phyloP scores from a whole-genome alignment of 1,140 invertebrate genomes.

The Microvelia longipes region DNA sequence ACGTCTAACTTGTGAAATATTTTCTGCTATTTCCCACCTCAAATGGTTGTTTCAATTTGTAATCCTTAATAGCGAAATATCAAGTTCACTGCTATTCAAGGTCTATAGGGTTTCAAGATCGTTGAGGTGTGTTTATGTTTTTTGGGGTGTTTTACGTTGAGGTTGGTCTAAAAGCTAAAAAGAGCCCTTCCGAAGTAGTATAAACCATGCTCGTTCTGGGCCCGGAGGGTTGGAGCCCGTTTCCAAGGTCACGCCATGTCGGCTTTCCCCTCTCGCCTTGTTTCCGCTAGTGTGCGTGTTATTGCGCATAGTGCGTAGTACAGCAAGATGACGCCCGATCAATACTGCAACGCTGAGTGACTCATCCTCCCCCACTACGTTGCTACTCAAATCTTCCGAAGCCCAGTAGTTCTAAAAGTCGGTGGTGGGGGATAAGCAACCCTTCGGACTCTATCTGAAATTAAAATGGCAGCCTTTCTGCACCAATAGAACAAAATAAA shows the following conservation, averaged over 20 bases:
- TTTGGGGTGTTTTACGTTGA: neutral
- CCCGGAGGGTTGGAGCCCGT: neutral
- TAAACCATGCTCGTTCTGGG: neutral
- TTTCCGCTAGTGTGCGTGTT: neutral
- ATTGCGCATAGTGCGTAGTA: neutral
- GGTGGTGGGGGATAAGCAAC: neutral
- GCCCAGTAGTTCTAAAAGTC: neutral
- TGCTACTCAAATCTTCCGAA: neutral
- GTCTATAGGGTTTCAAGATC: no score
- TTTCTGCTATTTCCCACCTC: no score
- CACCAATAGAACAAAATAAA: neutral
- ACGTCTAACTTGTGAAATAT: no score
- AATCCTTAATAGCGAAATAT: no score
- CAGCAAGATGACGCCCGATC: neutral
- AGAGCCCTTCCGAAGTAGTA: neutral
- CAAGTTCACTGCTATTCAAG: no score
- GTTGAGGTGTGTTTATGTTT: neutral
- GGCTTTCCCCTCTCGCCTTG: neutral
- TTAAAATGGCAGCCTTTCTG: neutral
- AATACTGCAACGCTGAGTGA: neutral
- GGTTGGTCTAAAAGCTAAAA: neutral
- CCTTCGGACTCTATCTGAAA: neutral
- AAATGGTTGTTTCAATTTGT: no score
- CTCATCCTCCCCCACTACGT: neutral
- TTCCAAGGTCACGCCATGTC: neutral